Base-by-base conservation (phyloP, 2,888 invertebrate genomes). In the Hirtodrosophila alboralis region DNA sequence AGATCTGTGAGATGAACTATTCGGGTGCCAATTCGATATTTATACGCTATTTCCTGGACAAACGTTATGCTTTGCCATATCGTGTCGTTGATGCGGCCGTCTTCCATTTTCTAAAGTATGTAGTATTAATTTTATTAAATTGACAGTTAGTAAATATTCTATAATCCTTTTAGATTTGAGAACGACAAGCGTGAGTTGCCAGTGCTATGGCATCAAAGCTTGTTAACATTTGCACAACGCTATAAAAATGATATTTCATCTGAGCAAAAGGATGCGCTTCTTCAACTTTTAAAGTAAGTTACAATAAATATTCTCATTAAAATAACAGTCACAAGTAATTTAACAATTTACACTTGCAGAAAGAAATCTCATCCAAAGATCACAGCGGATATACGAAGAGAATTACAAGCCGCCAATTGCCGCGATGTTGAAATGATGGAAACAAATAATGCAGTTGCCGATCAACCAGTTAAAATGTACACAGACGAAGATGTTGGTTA, bases 1-100 rank as follows among this genome's bases (percentile, higher is more conserved):
- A 97, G 92, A 96, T 99, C 56, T 98, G 98, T 33, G 98, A 98
- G 92, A 98, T 99, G 98, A 97, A 96, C 80, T 98, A 98, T 88
- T 96, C 95, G 16, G 99, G 99, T 1, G 97, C 98, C 0, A 98
- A 96, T 90, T 98, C 98, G 26, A 96, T 99, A 85, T 97, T 99
- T 88, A 92, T 99, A 51, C 92, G 98, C 61, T 95, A 97, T 88
- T 94, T 99, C 60, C 94, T 99, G 66, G 98, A 99, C 88, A 99
- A 99, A 91, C 98, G 98, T 89, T 99, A 99, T 92, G 98, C 98
- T 0, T 92, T 99, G 51, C 99, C 99, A 0, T 98, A 96, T 90
- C 93, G 96, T 81, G 99, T 98, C 1, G 94, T 99, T 4, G 99
- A 99, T 92, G 96, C 96, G 9, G 94, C 97, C 4, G 97, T 98